Base-by-base conservation (phyloP, 2,888 invertebrate species). In the Ormia ochracea region DNA sequence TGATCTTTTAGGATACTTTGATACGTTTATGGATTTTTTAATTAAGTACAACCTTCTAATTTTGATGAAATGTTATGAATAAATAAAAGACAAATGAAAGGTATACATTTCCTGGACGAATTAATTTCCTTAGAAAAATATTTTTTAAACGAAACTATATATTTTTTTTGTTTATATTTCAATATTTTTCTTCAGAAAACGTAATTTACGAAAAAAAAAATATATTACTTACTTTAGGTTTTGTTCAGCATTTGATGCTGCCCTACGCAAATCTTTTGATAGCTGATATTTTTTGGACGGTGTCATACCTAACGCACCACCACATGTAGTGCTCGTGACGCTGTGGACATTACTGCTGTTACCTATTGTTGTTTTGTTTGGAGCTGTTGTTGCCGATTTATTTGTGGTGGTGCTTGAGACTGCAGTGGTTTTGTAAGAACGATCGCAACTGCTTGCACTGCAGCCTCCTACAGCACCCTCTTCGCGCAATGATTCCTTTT, bases 201-300 rank as follows among this genome's bases (percentile, higher is more conserved):
- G n/a, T n/a, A n/a, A n/a, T n/a, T n/a, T n/a, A n/a, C n/a, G n/a
- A 33, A 36, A 17, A 21, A 23, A 26, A 50, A n/a, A n/a, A n/a
- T n/a, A n/a, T n/a, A 23, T 3, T 28, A 75, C 79, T 83, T 86
- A 93, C 93, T 93, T 92, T 52, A 94, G 89, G 69, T 93, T 93
- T 83, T 90, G 90, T 89, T 94, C 93, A 4, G 94, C 94, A 59
- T 92, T 91, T 76, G 91, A 91, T 48, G 93, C 94, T 68, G 93
- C 93, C 72, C 90, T 89, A 82, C 92, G 89, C 82, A 94, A 88
- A 85, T 93, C 93, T 82, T 91, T 90, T 52, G 93, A 93, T 78
- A 93, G 87, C 83, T 88, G 87, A 74, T 87, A 86, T 68, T 87
- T 91, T 90, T 87, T 91, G 91, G 86, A 91, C 90, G 86, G 88